These are phyloP conservation scores for Amiota minor DNA, from an alignment of 2,888 invertebrate genomes.

Conservation along the genomic window DNA sequence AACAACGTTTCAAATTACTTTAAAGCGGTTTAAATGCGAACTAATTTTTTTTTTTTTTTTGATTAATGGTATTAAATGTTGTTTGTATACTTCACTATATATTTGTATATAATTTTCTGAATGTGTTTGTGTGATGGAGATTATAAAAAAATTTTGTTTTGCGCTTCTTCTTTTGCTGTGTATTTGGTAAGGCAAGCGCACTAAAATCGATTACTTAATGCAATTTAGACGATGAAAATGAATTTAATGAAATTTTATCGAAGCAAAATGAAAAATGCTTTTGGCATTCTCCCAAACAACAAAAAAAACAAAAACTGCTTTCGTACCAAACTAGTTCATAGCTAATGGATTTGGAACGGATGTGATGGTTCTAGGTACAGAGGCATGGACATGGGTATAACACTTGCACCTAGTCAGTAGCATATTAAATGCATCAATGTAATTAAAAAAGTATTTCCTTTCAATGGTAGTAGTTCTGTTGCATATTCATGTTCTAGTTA, in stretches of 20 bases:
- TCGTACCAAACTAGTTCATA: too few species aligned
- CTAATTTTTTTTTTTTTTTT: background rate
- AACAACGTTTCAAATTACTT: background rate
- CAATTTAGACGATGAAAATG: conserved; percentile 25
- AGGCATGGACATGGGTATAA: background rate
- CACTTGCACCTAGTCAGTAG: background rate
- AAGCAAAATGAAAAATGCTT: background rate
- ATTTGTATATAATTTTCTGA: background rate
- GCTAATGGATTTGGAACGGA: background rate
- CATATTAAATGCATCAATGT: conserved; percentile 20
- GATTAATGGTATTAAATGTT: too few species aligned
- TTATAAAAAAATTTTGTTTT: background rate
- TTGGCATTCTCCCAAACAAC: background rate
- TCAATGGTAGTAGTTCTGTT: background rate
- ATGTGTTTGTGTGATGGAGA: background rate
- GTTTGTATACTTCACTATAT: too few species aligned
- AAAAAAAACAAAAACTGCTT: background rate
- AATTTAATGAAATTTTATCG: conserved; percentile 19
- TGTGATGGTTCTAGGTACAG: background rate
- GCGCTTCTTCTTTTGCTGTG: background rate
- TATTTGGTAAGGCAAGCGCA: background rate
- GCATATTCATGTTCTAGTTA: background rate
- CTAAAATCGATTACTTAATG: conserved; percentile 27
- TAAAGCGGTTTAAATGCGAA: background rate
- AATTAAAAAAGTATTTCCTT: conserved; percentile 21